These are phyloP conservation scores for Dione juno DNA, from an alignment of 2,888 invertebrate genomes.

Conservation along the genomic window DNA sequence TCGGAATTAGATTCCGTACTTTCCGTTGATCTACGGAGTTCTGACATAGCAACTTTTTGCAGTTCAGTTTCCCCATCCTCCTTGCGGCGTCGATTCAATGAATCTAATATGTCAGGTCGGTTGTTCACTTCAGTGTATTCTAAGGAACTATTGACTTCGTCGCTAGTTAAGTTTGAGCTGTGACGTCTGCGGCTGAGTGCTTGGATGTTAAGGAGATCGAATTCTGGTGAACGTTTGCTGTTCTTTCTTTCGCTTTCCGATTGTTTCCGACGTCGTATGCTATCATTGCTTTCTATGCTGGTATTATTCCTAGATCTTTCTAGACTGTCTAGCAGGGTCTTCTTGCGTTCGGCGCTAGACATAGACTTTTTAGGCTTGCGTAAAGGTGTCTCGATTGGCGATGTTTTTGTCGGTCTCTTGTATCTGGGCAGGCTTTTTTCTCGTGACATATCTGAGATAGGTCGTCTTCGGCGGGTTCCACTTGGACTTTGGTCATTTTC, in stretches of 20 bases:
- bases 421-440: conserved; percentile 69
- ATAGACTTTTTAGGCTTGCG: conserved; percentile 79
- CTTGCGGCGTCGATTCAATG: conserved; percentile 65
- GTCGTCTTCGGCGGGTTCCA: conserved; percentile 67
- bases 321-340: conserved; percentile 74
- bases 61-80: conserved; percentile 68
- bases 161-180: conserved; percentile 79
- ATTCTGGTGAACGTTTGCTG: conserved; percentile 76
- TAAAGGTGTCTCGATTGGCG: conserved; percentile 70
- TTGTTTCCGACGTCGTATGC: conserved; percentile 68
- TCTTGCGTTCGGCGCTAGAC: conserved; percentile 80
- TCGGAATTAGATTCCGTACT: conserved; percentile 66
- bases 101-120: conserved; percentile 77
- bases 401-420: conserved; percentile 69
- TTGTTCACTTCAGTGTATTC: conserved; percentile 80
- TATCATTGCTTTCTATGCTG: conserved; percentile 77
- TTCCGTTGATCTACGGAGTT: conserved; percentile 74
- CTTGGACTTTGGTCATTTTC: conserved; percentile 71
- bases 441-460: conserved; percentile 70
- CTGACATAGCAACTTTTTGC: conserved; percentile 72
- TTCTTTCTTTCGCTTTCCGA: conserved; percentile 71
- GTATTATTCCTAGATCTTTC: conserved; percentile 78
- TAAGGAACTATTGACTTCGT: conserved; percentile 77
- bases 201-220: conserved; percentile 74
- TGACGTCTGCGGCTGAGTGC: conserved; percentile 73